These are phyloP conservation scores for Cardinalis cardinalis DNA, from an alignment of 2,113 vertebrate species.

Conservation along the genomic window DNA sequence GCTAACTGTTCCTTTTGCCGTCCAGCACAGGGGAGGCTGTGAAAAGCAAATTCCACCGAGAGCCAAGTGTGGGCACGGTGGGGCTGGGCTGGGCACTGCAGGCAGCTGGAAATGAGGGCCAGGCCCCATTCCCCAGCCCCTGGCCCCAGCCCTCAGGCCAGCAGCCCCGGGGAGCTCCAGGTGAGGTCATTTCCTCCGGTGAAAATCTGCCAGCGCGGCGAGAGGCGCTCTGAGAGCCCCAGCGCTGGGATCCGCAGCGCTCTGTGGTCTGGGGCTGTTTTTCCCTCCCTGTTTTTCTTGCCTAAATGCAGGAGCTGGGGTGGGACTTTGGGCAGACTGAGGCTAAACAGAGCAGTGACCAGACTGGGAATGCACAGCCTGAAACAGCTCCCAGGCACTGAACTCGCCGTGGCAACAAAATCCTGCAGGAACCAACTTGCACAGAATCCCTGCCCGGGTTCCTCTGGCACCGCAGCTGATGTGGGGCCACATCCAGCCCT, in stretches of 20 bases:
- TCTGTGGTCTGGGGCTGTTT: neutral
- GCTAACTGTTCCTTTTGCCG: neutral
- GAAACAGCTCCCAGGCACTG: neutral
- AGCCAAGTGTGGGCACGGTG: neutral
- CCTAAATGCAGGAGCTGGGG: neutral
- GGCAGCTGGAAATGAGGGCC: conserved; percentile 51
- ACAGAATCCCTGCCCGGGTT: neutral
- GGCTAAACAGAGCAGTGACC: neutral
- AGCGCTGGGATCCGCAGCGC: neutral
- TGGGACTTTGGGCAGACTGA: neutral
- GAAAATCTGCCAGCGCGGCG: neutral
- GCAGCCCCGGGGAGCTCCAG: conserved; percentile 23
- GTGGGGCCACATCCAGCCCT: neutral
- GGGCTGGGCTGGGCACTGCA: neutral
- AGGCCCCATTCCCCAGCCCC: neutral
- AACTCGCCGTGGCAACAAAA: neutral
- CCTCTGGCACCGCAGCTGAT: rapidly evolving
- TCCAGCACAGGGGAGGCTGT: neutral
- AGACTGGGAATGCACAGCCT: neutral
- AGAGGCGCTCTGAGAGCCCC: neutral
- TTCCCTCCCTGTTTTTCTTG: neutral
- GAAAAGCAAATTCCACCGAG: neutral
- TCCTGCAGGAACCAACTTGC: neutral
- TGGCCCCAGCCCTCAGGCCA: neutral
- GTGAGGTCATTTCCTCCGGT: conserved; percentile 64